Evolutionary conservation across 1,140 invertebrate species (phyloP).

Genomic region (Marisa cornuarietis): DNA sequence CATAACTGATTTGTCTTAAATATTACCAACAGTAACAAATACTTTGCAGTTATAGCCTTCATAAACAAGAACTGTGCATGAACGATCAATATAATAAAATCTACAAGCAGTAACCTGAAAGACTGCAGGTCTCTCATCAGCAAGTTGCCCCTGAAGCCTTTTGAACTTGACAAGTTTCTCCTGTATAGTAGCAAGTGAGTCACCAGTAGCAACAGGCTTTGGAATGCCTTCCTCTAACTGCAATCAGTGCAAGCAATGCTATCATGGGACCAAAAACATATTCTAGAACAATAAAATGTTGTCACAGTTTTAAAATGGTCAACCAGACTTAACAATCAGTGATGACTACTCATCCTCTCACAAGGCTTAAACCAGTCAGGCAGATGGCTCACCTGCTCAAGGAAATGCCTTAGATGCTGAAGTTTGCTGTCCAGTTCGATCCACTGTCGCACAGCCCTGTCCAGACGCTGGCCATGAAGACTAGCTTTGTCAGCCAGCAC

Average conservation of each 20-base stretch:
- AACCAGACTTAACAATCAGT: too few relatives aligned
- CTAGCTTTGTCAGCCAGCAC: slow-evolving; percentile 60
- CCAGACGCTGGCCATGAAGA: slow-evolving; percentile 57
- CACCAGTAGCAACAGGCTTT: slow-evolving; percentile 42
- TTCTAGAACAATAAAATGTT: too few relatives aligned
- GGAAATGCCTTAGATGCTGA: slow-evolving; percentile 37
- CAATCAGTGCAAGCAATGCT: neutral
- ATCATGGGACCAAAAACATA: neutral
- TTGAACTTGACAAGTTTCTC: slow-evolving; percentile 51
- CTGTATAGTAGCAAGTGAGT: slow-evolving; percentile 49
- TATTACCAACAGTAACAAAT: too few relatives aligned
- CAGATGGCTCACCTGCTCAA: slow-evolving; percentile 33
- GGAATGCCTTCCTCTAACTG: slow-evolving; percentile 39
- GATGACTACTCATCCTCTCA: neutral
- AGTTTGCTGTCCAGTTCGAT: slow-evolving; percentile 52
- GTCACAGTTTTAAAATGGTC: too few relatives aligned
- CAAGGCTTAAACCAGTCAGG: neutral
- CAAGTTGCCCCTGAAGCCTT: slow-evolving; percentile 51
- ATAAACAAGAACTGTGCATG: too few relatives aligned
- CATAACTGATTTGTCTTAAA: too few relatives aligned
- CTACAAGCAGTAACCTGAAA: slow-evolving; percentile 42
- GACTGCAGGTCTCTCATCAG: slow-evolving; percentile 55
- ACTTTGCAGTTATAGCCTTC: too few relatives aligned
- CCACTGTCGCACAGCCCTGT: slow-evolving; percentile 56
- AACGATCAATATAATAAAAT: too few relatives aligned